These are phyloP conservation scores for Montipora capricornis DNA, from an alignment of 64 coral and sea anemone species.

Conservation along the genomic window DNA sequence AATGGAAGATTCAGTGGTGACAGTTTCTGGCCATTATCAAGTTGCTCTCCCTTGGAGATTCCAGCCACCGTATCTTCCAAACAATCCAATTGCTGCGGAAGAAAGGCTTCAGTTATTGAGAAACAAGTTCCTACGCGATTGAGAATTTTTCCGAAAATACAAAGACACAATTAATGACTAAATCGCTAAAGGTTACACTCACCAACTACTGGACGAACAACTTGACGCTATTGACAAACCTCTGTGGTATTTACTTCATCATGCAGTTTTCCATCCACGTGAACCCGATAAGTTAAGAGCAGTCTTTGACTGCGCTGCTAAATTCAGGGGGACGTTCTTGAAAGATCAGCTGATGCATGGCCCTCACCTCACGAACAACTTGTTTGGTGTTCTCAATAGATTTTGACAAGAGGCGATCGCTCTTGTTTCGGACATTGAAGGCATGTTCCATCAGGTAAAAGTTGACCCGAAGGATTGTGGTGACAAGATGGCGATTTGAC, in stretches of 20 bases:
- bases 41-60: too few relatives aligned
- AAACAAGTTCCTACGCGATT: background rate
- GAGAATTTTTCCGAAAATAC: background rate
- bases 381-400: constrained; percentile 1
- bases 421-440: background rate
- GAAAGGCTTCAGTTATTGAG: too few relatives aligned
- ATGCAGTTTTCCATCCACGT: background rate
- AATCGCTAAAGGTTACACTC: background rate
- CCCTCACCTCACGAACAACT: background rate
- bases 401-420: background rate
- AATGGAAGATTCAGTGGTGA: too few relatives aligned
- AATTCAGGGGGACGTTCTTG: background rate
- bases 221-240: background rate
- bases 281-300: background rate
- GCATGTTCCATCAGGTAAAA: background rate
- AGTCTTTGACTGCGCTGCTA: background rate
- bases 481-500: background rate
- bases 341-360: background rate
- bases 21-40: too few relatives aligned
- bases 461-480: background rate
- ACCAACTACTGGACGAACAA: background rate
- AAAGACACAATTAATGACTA: background rate
- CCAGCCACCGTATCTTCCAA: too few relatives aligned
- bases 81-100: too few relatives aligned
- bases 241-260: background rate